Percentiles rank a stretch among this genome's conserved stretches.
These are phyloP conservation scores for Leucophenga maculata DNA, from an alignment of 2,888 invertebrate species.

Conservation along the genomic window DNA sequence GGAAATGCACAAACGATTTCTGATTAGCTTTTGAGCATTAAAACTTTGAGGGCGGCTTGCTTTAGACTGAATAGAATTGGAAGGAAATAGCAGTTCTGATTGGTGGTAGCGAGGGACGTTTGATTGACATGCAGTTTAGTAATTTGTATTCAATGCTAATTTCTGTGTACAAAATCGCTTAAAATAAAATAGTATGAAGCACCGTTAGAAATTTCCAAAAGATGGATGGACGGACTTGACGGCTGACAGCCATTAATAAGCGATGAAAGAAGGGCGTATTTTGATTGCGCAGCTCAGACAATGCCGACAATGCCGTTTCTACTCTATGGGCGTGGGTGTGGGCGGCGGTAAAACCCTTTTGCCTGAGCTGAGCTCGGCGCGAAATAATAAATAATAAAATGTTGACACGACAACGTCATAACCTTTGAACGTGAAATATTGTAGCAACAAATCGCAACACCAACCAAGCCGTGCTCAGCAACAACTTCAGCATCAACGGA, in stretches of 20 bases:
- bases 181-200: constrained; percentile 37
- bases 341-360: constrained; percentile 59
- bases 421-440: constrained; percentile 69
- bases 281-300: constrained; percentile 14
- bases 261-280: constrained; percentile 41
- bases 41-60: too few species aligned
- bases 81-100: too few species aligned
- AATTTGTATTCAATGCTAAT: constrained; percentile 68
- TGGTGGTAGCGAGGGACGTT: constrained; percentile 48
- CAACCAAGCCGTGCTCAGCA: not conserved
- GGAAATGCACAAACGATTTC: too few species aligned
- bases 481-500: not conserved
- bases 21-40: too few species aligned
- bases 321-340: constrained; percentile 49
- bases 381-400: constrained; percentile 69
- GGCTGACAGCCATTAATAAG: constrained; percentile 57
- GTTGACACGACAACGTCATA: constrained; percentile 71
- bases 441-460: constrained; percentile 7
- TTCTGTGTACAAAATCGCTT: constrained; percentile 49
- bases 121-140: constrained; percentile 56
- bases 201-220: constrained; percentile 49
- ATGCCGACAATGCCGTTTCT: constrained; percentile 28
- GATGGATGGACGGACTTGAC: constrained; percentile 34
- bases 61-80: too few species aligned
- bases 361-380: constrained; percentile 30